Percentiles rank a stretch among this genome's conserved stretches.
These are phyloP conservation scores for Drosophila seclusa DNA, from an alignment of 2,888 invertebrate genomes.

Conservation along the genomic window DNA sequence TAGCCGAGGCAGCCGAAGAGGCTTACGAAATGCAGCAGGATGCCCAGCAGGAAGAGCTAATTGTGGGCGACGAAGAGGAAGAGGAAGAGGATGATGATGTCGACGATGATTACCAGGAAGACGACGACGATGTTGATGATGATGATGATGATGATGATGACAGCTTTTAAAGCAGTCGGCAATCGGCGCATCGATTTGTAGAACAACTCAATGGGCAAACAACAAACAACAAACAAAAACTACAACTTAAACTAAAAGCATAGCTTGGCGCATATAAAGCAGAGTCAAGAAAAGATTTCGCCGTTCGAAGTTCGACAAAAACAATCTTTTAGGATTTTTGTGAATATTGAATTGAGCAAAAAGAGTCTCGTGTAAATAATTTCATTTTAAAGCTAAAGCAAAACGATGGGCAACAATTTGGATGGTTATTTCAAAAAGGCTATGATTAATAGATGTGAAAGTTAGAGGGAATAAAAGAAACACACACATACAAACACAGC, in stretches of 20 bases:
- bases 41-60: constrained; percentile 56
- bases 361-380: constrained; percentile 52
- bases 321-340: constrained; percentile 7
- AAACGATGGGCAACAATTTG: constrained; percentile 32
- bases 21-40: constrained; percentile 66
- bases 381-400: constrained; percentile 39
- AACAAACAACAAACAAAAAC: constrained; percentile 1
- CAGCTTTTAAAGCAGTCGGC: constrained; percentile 82
- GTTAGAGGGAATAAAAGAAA: constrained; percentile 10
- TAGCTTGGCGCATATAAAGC: constrained; percentile 50
- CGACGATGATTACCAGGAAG: constrained; percentile 8
- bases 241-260: constrained; percentile 37
- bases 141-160: constrained; percentile 79
- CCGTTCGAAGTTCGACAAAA: constrained; percentile 1
- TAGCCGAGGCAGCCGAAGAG: constrained; percentile 75
- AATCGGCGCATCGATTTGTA: constrained; percentile 49
- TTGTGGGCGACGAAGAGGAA: constrained; percentile 54
- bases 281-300: constrained; percentile 4
- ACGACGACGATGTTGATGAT: constrained; percentile 7
- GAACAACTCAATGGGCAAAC: constrained; percentile 53
- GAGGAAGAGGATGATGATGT: constrained; percentile 26
- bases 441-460: constrained; percentile 23
- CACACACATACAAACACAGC: constrained; percentile 17
- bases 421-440: constrained; percentile 18
- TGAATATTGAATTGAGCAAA: constrained; percentile 11